These are phyloP conservation scores for Apodemia duryi DNA, from an alignment of 2,888 invertebrate genomes.

Conservation along the genomic window DNA sequence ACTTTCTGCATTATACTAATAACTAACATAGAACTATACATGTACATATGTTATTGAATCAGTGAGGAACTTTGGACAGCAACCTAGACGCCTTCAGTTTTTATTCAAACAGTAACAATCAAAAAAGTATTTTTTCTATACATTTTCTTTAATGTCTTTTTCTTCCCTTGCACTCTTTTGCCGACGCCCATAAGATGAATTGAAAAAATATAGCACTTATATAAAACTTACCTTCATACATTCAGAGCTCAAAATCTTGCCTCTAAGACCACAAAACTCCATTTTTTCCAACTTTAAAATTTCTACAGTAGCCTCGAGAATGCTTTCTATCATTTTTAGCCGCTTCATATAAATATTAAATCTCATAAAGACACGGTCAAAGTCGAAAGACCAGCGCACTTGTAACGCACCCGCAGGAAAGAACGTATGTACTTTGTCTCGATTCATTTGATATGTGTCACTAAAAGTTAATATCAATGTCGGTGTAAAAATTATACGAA, in stretches of 20 bases:
- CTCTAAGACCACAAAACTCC: slow-evolving; percentile 85
- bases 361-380: slow-evolving; percentile 84
- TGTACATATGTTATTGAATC: no score
- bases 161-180: no score
- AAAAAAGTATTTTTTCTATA: no score
- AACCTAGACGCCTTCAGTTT: no score
- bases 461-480: slow-evolving; percentile 37
- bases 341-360: slow-evolving; percentile 82
- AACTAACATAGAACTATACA: no score
- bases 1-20: no score
- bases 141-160: no score
- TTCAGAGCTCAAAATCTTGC: slow-evolving; percentile 78
- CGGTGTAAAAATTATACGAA: no score
- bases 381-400: slow-evolving; percentile 87
- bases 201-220: no score
- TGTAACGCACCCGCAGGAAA: slow-evolving; percentile 78
- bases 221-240: slow-evolving; percentile 56
- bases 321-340: slow-evolving; percentile 81
- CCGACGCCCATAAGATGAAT: no score
- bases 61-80: no score
- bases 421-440: slow-evolving; percentile 73
- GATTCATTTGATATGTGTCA: slow-evolving; percentile 74
- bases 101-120: no score
- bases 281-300: slow-evolving; percentile 93
- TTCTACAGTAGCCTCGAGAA: slow-evolving; percentile 88